phyloP scores from a whole-genome alignment of 2,888 invertebrate genomes.

The Mesorhabditis belari region DNA sequence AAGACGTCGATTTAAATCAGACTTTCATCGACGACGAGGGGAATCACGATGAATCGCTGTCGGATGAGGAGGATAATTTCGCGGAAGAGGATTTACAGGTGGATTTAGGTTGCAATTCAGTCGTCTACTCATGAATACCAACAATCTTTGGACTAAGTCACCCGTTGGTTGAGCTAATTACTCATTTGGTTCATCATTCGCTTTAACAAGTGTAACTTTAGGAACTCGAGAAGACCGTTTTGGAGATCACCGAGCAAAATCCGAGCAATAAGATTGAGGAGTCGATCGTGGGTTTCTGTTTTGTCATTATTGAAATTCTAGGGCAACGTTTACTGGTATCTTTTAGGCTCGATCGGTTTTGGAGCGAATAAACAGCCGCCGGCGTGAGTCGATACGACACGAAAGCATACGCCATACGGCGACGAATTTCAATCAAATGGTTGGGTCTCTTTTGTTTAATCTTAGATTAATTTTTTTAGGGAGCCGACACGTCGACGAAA shows the following conservation, averaged over 20 bases:
- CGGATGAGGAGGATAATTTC: conserved; percentile 11
- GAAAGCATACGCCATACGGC: too few species aligned
- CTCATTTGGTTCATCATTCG: too few species aligned
- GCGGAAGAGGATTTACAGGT: conserved; percentile 20
- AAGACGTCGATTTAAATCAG: background rate
- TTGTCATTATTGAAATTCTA: background rate
- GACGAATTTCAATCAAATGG: too few species aligned
- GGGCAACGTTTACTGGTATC: background rate
- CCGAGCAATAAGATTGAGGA: conserved; percentile 4
- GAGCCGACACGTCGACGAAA: too few species aligned
- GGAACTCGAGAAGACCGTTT: conserved; percentile 16
- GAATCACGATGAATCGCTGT: conserved; percentile 9
- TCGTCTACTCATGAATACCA: too few species aligned
- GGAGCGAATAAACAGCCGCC: conserved; percentile 10
- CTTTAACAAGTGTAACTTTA: conserved; percentile 19
- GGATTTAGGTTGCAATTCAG: too few species aligned
- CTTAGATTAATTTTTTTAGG: too few species aligned
- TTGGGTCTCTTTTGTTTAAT: too few species aligned
- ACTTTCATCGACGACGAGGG: background rate
- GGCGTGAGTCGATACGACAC: too few species aligned
- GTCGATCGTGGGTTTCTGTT: conserved; percentile 4
- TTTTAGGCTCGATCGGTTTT: conserved; percentile 10
- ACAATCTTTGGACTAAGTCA: too few species aligned
- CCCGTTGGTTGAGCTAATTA: too few species aligned
- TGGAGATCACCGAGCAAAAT: conserved; percentile 11